Evolutionary conservation across 2,888 invertebrate genomes (phyloP).

Genomic region (Nemotelus pantherinus): DNA sequence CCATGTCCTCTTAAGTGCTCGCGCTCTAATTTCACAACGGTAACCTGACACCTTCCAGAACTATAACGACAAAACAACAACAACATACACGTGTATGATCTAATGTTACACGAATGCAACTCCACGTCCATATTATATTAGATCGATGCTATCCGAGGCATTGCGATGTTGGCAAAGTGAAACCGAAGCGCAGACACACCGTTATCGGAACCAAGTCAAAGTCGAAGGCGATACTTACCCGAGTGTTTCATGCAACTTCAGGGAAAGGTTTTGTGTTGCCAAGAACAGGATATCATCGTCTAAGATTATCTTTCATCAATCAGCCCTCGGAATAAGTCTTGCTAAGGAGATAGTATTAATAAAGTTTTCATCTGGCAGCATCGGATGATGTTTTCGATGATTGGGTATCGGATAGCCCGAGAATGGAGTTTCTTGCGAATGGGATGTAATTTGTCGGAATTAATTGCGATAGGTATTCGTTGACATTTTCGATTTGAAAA

Average conservation of each 20-base stretch:
- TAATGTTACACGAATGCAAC: conserved; percentile 21
- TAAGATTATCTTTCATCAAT: neutral
- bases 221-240: conserved; percentile 6
- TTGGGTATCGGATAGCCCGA: no score
- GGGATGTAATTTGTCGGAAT: no score
- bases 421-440: no score
- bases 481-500: no score
- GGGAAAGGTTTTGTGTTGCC: neutral
- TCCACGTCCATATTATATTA: neutral
- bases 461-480: no score
- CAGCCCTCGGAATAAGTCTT: conserved; percentile 1
- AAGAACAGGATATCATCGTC: conserved; percentile 1
- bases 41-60: conserved; percentile 6
- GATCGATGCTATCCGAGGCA: conserved; percentile 19
- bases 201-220: neutral
- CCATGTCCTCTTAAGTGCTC: conserved; percentile 11
- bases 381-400: no score
- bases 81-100: conserved; percentile 26
- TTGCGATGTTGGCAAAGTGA: neutral
- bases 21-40: conserved; percentile 8
- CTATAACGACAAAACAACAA: conserved; percentile 15
- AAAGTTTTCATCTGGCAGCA: no score
- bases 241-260: conserved; percentile 5
- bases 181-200: conserved; percentile 15
- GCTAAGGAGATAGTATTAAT: no score